Base-by-base conservation (phyloP, 2,113 vertebrate species). In the Salvelinus fontinalis region DNA sequence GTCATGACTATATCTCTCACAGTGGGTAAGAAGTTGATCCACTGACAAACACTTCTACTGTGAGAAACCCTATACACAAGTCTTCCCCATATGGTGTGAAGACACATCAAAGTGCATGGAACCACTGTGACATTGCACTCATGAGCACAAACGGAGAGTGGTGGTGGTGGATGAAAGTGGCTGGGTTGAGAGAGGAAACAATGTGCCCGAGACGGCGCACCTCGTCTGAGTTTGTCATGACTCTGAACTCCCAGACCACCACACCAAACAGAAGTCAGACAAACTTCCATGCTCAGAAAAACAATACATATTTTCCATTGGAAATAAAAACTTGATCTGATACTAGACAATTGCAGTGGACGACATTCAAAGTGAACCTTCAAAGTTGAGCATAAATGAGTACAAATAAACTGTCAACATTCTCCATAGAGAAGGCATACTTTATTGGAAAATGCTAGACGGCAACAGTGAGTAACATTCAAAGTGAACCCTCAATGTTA, bases 161-260 rank as follows among this genome's bases (percentile, higher is more conserved):
- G n/a, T 44, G 62, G 34, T 12, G 59, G 57, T 39, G 68, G 31
- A 71, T 16, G 70, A 67, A 26, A 54, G 34, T 69, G 68, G 79
- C 51, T 72, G 73, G 49, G 34, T 68, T 20, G 12, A 20, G 26
- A 22, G 12, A 11, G 16, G 65, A 54, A 51, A 79, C 70, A 75
- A 60, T 26, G 59, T 22, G 81, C 60, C 67, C n/a, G 24, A 76
- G 79, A 78, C n/a, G 8, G 14, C 70, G 57, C 16, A 3, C 51
- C 69, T 59, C 26, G 66, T 51, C 57, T 31, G 73, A 70, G 84
- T 67, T 72, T 74, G 62, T 26, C 69, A 73, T 60, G 39, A 48
- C 73, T 70, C 74, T 48, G 14, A 44, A 44, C 22, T 31, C 14
- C 31, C 34, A 39, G 62, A 54, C 22, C 12, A 70, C 44, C 39